Conservation (phyloP, 2,113 vertebrate species). For the Gopherus evgoodei region DNA sequence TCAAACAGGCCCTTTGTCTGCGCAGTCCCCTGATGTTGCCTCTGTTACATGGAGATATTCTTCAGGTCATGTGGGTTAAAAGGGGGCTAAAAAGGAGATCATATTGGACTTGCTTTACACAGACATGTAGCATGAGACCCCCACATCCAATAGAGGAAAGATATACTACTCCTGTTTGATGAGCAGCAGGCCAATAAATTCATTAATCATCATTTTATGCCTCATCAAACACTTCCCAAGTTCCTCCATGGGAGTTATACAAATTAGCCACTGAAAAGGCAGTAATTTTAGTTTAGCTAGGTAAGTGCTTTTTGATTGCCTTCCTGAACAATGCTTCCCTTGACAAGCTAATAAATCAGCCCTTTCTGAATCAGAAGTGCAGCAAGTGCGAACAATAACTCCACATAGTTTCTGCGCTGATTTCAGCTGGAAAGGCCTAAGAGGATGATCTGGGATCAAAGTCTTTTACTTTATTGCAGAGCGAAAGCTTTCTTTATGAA, state of each 20-base stretch:
- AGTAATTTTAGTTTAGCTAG: constrained; percentile 98
- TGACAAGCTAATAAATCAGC: constrained; percentile 99
- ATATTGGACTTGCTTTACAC: constrained; percentile 79
- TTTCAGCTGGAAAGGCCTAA: constrained; percentile 81
- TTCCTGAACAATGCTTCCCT: constrained; percentile 94
- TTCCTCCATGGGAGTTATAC: constrained; percentile 99
- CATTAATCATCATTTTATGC: constrained; percentile 99
- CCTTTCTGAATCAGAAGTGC: constrained; percentile 87
- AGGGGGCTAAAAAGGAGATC: constrained; percentile 78
- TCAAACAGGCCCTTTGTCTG: constrained; percentile 86
- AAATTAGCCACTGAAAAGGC: constrained; percentile 99
- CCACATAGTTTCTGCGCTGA: constrained; percentile 79
- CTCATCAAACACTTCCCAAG: constrained; percentile 99
- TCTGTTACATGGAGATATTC: constrained; percentile 80
- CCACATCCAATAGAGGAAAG: constrained; percentile 82
- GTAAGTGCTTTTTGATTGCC: constrained; percentile 99
- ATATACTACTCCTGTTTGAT: constrained; percentile 94
- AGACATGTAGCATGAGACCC: constrained; percentile 75
- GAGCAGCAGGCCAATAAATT: constrained; percentile 98
- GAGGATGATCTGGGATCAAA: constrained; percentile 78
- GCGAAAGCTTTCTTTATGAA: constrained; percentile 77
- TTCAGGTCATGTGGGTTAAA: constrained; percentile 86
- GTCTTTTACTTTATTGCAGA: constrained; percentile 73
- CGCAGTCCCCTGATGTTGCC: constrained; percentile 75
- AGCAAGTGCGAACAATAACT: constrained; percentile 87